Base-by-base conservation (phyloP, 2,888 invertebrate species). In the Scelioninae gen. 2 region DNA sequence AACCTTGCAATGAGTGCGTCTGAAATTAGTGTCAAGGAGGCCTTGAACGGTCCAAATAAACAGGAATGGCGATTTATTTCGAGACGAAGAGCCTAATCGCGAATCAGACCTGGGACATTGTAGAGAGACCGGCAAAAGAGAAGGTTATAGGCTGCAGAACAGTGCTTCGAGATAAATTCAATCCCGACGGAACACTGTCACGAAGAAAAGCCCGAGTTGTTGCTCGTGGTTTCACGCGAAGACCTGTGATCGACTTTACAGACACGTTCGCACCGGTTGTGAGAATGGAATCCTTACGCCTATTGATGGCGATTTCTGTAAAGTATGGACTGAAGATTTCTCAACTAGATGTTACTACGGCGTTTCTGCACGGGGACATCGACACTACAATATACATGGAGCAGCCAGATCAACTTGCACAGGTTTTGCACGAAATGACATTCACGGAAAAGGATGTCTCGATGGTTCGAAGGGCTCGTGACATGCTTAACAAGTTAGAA, bases 181-280 rank as follows among this genome's bases (percentile, higher is more conserved):
- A 45, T 11, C 45, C 45, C 7, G 45, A 45, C 22, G 22, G 45
- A n/a, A 22, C 18, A 18, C 45, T 45, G 22, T 2, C 9, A 3
- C 45, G 45, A n/a, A n/a, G 45, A 2, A 45, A 45, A 22, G 45
- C 45, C 5, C 1, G 45, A 22, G 22, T 45, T 5, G 45, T 45
- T 5, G 45, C 25, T 1, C 45, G 13, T 11, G 45, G 45, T 16
- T 45, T 45, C 7, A 22, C 25, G n/a, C 45, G 22, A 6, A 18
- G 45, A 6, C 45, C 22, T 0, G 45, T 22, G 4, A 45, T 45
- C 3, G 45, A 45, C 7, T 45, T 45, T 10, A 45, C 19, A 2
- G 45, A 45, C 13, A 45, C 22, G 9, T 46, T 46, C n/a, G 13
- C 46, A 10, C 46, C 28, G 10, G 46, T 46, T 13, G 46, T 15